phyloP scores from a whole-genome alignment of 2,113 vertebrate species.

The Callithrix jacchus region DNA sequence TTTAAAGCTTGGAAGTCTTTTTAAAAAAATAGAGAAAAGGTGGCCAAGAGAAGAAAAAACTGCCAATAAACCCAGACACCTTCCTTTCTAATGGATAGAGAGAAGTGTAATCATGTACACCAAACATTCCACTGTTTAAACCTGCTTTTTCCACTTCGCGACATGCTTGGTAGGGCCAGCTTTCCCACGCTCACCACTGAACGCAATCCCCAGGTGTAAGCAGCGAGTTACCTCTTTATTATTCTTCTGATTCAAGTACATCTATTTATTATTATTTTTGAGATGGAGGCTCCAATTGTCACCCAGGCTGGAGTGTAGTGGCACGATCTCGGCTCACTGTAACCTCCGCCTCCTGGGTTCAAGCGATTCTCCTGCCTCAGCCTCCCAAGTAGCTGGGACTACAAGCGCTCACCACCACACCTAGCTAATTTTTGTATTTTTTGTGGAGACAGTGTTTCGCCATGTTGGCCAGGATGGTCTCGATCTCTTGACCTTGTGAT shows the following conservation, averaged over 20 bases:
- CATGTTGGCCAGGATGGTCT: too few relatives aligned
- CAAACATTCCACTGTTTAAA: background rate
- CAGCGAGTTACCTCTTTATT: background rate
- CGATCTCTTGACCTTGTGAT: too few relatives aligned
- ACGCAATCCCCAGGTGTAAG: background rate
- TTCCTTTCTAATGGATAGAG: background rate
- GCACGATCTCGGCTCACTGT: too few relatives aligned
- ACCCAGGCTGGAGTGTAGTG: too few relatives aligned
- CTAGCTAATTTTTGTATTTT: too few relatives aligned
- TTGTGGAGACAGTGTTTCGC: too few relatives aligned
- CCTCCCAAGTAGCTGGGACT: too few relatives aligned
- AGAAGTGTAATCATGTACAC: background rate
- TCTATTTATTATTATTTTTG: background rate
- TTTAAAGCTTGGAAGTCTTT: too few relatives aligned
- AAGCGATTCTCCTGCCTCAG: too few relatives aligned
- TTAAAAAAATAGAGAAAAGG: background rate
- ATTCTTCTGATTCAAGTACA: background rate
- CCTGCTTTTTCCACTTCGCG: background rate
- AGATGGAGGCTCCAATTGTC: too few relatives aligned
- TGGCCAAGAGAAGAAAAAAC: background rate
- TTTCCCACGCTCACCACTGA: background rate
- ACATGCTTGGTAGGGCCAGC: background rate
- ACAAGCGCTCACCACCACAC: too few relatives aligned
- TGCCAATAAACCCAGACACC: background rate
- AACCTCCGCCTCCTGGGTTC: too few relatives aligned